These are phyloP conservation scores for Bos indicus DNA, from an alignment of 2,113 vertebrate genomes.

Conservation along the genomic window DNA sequence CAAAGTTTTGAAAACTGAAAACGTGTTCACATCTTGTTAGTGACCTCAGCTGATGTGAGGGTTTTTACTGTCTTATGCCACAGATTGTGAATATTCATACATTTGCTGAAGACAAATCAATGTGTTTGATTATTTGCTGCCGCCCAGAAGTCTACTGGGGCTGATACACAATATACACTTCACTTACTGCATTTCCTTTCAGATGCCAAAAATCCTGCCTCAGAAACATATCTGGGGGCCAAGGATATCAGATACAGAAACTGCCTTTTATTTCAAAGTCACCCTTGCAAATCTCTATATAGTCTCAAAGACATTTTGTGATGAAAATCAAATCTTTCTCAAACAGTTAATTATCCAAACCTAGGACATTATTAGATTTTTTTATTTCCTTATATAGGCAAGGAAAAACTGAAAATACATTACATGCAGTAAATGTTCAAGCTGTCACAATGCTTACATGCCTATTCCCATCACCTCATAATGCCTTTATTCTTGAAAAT, in stretches of 20 bases:
- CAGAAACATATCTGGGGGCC: neutral
- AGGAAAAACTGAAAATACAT: neutral
- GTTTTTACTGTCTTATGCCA: neutral
- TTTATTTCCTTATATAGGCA: neutral
- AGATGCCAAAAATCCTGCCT: neutral
- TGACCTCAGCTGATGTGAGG: neutral
- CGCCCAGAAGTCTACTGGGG: neutral
- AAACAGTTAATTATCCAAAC: neutral
- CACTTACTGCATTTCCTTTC: neutral
- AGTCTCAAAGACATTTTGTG: neutral
- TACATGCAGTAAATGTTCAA: neutral
- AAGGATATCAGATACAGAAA: neutral
- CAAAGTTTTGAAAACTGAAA: neutral
- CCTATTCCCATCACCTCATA: neutral
- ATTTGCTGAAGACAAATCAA: neutral
- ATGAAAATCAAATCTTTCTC: neutral
- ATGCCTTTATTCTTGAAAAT: neutral
- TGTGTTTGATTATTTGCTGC: neutral
- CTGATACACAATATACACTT: rapidly evolving
- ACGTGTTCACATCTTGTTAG: neutral
- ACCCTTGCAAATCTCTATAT: neutral
- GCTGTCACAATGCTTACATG: neutral
- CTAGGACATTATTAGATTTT: neutral
- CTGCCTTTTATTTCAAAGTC: neutral
- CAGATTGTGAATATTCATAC: neutral